Evolutionary conservation across 2,797 vertebrate species (phyloP), one percentile per base, ranked within the genome.

Genomic region (Galago senegalensis): DNA sequence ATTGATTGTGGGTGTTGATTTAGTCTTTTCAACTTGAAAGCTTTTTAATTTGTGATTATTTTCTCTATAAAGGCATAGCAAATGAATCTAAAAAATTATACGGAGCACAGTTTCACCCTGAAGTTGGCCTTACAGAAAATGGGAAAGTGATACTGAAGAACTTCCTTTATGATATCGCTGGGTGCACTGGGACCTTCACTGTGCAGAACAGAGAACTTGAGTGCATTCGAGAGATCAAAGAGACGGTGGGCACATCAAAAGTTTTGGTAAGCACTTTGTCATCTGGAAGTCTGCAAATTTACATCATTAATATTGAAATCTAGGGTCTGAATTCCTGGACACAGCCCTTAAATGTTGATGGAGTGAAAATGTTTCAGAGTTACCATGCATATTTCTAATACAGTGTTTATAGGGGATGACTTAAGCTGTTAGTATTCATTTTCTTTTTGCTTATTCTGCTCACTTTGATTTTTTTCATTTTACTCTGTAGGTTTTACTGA

Each of bases 71-170:
- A 99, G 99, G 99, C 76, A 99, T 99, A 95, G 99, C 99, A 76
- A 99, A 99, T 0, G 99, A 99, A 96, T 99, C 99, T 80, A 99
- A 99, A 98, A 99, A 99, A 65, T 98, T 99, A n/a, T 99, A 99
- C 0, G 99, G 99, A 79, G 99, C 99, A 4, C 99, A 99, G 97
- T 99, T 99, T 98, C 99, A 99, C 96, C 99, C 99, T 3, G 99
- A 99, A 97, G 99, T 99, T 11, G 99, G 99, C 98, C 98, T 99
- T 81, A 99, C 99, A 0, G 99, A 99, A 98, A 99, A 99, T 20
- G 99, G 99, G 53, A 99, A 99, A 97, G 99, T 99, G 95, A 99
- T 99, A 99, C 98, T 99, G 98, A 99, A 99, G 92, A 99, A 99
- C 94, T 99, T 99, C 73, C 98, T 99, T 43, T 99, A 99, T n/a